A percentile compares a stretch with the other conserved stretches of the same genome.
Evolutionary conservation across 2,113 vertebrate species (phyloP).

Genomic region (Nycticryphes semicollaris): DNA sequence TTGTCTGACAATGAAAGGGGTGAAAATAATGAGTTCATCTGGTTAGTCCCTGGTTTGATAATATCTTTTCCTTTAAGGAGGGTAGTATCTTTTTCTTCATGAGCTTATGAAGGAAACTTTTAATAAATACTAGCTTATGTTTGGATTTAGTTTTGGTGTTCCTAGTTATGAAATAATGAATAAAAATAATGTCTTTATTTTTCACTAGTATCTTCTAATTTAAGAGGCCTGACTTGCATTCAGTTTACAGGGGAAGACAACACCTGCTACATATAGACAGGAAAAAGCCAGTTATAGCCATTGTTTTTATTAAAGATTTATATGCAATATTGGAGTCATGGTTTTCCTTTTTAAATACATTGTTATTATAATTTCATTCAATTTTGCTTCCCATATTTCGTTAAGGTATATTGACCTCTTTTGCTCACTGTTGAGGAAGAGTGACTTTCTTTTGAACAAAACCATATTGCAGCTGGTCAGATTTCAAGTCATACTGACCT

Average conservation of each 20-base stretch:
- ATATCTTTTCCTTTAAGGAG: background rate
- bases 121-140: background rate
- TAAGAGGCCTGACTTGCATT: background rate
- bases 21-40: background rate
- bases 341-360: background rate
- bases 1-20: background rate
- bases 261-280: background rate
- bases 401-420: background rate
- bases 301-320: background rate
- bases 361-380: background rate
- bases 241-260: background rate
- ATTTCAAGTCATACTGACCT: background rate
- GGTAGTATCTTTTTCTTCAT: background rate
- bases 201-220: background rate
- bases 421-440: background rate
- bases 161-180: background rate
- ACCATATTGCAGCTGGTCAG: background rate
- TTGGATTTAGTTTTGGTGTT: background rate
- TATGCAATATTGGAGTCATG: background rate
- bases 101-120: background rate
- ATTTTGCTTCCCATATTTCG: background rate
- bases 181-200: background rate
- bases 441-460: constrained; percentile 13
- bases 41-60: background rate
- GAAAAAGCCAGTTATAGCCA: background rate